These are phyloP conservation scores for Phania funesta DNA, from an alignment of 2,888 invertebrate genomes.

Conservation along the genomic window DNA sequence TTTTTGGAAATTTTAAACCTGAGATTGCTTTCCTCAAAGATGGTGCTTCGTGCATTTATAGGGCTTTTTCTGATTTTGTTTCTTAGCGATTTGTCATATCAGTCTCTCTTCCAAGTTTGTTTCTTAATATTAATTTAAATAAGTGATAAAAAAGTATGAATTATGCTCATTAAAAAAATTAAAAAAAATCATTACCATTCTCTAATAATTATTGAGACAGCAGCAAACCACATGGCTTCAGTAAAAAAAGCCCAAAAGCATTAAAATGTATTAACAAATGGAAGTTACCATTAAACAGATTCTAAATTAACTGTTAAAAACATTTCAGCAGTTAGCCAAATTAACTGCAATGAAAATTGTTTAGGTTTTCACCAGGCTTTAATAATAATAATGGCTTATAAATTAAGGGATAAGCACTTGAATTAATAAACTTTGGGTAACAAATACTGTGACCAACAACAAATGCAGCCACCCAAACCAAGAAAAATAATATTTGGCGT, in stretches of 20 bases:
- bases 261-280: constrained; percentile 15
- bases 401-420: constrained; percentile 48
- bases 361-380: background rate
- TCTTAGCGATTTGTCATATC: background rate
- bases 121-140: background rate
- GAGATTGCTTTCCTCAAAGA: no score
- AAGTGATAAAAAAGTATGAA: background rate
- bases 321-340: constrained; percentile 20
- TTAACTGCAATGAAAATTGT: constrained; percentile 5
- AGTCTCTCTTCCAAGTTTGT: background rate
- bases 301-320: constrained; percentile 16
- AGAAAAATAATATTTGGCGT: background rate
- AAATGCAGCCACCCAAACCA: constrained; percentile 26
- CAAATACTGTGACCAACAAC: background rate
- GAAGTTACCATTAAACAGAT: constrained; percentile 20
- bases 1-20: no score
- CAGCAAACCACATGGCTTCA: constrained; percentile 43
- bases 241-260: constrained; percentile 27
- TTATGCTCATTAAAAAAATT: constrained; percentile 12
- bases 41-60: no score
- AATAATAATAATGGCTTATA: constrained; percentile 26
- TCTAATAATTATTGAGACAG: background rate
- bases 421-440: constrained; percentile 10
- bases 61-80: no score
- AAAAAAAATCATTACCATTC: constrained; percentile 34